These are phyloP conservation scores for Acanthoscelides obtectus DNA, from an alignment of 2,888 invertebrate species.

Conservation along the genomic window DNA sequence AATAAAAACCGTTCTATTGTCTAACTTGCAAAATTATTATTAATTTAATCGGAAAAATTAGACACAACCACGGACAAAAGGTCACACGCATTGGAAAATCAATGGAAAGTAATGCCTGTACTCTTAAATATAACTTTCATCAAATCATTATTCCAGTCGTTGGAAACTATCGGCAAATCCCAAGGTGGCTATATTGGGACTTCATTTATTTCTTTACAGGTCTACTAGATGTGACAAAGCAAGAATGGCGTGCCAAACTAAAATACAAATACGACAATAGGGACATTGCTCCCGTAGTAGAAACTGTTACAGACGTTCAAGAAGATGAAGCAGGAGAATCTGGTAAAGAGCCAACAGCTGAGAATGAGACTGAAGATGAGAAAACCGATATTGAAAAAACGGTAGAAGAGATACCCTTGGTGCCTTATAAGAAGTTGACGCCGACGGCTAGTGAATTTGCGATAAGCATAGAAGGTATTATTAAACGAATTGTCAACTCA, in stretches of 20 bases:
- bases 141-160: too few relatives aligned
- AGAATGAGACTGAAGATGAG: background rate
- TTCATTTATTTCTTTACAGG: too few relatives aligned
- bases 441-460: slow-evolving; percentile 35
- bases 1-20: too few relatives aligned
- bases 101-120: too few relatives aligned
- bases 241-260: slow-evolving; percentile 38
- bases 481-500: too few relatives aligned
- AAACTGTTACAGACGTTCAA: slow-evolving; percentile 9
- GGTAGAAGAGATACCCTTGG: slow-evolving; percentile 34
- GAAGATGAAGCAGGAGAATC: slow-evolving; percentile 15
- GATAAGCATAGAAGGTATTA: slow-evolving; percentile 19
- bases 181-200: too few relatives aligned
- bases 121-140: too few relatives aligned
- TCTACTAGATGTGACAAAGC: slow-evolving; percentile 18
- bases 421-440: slow-evolving; percentile 38
- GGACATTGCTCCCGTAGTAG: slow-evolving; percentile 20
- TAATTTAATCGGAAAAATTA: too few relatives aligned
- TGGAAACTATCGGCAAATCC: too few relatives aligned
- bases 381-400: background rate
- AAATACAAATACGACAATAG: slow-evolving; percentile 38
- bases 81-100: too few relatives aligned
- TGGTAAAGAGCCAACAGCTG: slow-evolving; percentile 15
- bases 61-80: too few relatives aligned
- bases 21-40: too few relatives aligned